Evolutionary conservation across 2,113 vertebrate genomes (phyloP).

Genomic region (Rhinopomastus cyanomelas): DNA sequence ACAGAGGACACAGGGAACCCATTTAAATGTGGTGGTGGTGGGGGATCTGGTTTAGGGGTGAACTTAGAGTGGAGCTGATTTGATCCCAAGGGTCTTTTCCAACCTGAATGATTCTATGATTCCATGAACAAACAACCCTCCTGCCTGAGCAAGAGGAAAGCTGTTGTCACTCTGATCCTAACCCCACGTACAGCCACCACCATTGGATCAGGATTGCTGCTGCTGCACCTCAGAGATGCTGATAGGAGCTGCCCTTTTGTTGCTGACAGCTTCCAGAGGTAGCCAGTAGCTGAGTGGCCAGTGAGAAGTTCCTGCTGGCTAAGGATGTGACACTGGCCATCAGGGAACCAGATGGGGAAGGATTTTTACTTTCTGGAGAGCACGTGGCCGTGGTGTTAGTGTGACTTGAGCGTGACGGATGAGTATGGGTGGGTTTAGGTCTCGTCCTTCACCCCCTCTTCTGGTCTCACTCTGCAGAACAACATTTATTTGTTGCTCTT

Average conservation of each 20-base stretch:
- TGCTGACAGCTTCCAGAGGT: neutral
- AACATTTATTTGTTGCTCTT: fast-evolving
- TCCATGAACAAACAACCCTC: no score
- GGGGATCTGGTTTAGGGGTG: no score
- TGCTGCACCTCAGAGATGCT: neutral
- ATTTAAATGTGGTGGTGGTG: no score
- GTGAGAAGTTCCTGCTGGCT: neutral
- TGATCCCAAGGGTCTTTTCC: no score
- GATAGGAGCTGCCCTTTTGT: neutral
- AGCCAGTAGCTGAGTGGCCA: neutral
- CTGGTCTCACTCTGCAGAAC: fast-evolving
- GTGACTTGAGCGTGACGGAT: neutral
- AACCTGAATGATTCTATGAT: no score
- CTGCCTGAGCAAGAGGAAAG: neutral
- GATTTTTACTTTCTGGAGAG: neutral
- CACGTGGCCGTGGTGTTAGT: fast-evolving
- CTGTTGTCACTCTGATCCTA: fast-evolving
- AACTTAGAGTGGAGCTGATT: no score
- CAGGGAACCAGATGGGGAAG: neutral
- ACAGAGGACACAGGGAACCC: neutral
- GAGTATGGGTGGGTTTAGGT: fast-evolving
- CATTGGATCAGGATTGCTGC: neutral
- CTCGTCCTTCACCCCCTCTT: neutral
- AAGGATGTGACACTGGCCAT: neutral
- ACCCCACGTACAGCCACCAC: neutral